Base-by-base conservation (phyloP, 2,888 invertebrate genomes). In the Mythimna vitellina region DNA sequence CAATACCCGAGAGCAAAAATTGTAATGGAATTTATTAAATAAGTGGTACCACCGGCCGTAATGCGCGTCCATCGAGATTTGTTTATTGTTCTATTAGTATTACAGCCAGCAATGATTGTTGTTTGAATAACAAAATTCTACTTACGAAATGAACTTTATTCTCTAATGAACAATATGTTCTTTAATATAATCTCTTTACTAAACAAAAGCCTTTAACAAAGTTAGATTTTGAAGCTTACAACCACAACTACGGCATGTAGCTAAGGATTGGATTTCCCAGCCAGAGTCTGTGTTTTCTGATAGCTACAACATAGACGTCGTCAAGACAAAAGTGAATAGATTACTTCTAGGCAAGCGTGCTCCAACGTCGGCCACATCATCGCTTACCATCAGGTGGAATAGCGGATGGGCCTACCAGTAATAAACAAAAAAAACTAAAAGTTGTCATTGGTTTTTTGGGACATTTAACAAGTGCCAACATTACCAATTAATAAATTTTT, bases 1-100 rank as follows among this genome's bases (percentile, higher is more conserved):
- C 62, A 81, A 76, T 58, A 65, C 70, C 67, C 75, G 4, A 32
- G 54, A 70, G 70, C 42, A 70, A 78, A 74, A 78, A 73, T 68
- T 67, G 58, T 60, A 69, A 76, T 71, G 69, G 66, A 83, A 73
- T 80, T 80, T 60, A 70, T 73, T 70, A 72, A 70, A 62, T 73
- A 73, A 73, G 74, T 69, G 65, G 49, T 67, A 66, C 65, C 70
- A 63, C 35, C 53, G 29, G 22, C 42, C 64, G 71, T 78, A 77
- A 81, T 62, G 67, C 58, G 57, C 70, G 73, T 54, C 67, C 67
- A 58, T 70, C 53, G 63, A 73, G 73, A 77, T 73, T 68, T 83
- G 74, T 84, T 73, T 78, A 81, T 69, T 75, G 51, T 72, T 70
- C 78, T 63, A 22, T 51, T 53, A 32, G 29, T 58, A 46, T 70